A percentile compares a stretch with the other conserved stretches of the same genome.
phyloP scores from a whole-genome alignment of 2,888 invertebrate species.

The Synergus japonicus region DNA sequence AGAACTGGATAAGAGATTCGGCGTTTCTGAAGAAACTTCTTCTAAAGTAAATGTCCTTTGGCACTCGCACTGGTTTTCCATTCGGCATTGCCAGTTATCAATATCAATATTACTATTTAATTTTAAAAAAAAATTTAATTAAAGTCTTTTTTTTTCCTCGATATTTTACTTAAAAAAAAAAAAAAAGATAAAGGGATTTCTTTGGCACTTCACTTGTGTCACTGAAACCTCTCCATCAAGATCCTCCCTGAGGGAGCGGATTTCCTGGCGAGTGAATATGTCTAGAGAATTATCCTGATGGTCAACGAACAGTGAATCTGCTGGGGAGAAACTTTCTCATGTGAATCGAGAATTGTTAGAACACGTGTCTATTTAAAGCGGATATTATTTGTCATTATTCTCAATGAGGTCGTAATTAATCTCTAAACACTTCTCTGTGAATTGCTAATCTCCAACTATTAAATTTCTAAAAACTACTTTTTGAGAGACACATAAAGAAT shows the following conservation, averaged over 20 bases:
- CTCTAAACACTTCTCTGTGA: neutral
- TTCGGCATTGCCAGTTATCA: neutral
- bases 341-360: slow-evolving; percentile 29
- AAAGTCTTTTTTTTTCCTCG: too few species aligned
- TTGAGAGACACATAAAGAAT: too few species aligned
- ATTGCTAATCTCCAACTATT: neutral
- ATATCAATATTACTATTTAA: neutral
- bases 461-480: neutral
- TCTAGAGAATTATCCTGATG: slow-evolving; percentile 38
- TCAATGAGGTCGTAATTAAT: neutral
- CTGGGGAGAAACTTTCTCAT: slow-evolving; percentile 38
- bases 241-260: slow-evolving; percentile 19
- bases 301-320: slow-evolving; percentile 39
- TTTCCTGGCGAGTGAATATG: slow-evolving; percentile 37
- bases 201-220: slow-evolving; percentile 18
- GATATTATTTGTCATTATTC: slow-evolving; percentile 25
- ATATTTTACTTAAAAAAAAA: neutral
- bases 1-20: slow-evolving; percentile 16
- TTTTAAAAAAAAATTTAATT: neutral
- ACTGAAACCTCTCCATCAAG: slow-evolving; percentile 25
- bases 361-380: neutral
- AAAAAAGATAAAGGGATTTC: neutral
- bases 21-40: slow-evolving; percentile 1
- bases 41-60: slow-evolving; percentile 3
- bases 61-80: neutral